Percentiles rank a stretch among this genome's conserved stretches.
phyloP scores from a whole-genome alignment of 1,140 invertebrate species.

The Cydia pomonella region DNA sequence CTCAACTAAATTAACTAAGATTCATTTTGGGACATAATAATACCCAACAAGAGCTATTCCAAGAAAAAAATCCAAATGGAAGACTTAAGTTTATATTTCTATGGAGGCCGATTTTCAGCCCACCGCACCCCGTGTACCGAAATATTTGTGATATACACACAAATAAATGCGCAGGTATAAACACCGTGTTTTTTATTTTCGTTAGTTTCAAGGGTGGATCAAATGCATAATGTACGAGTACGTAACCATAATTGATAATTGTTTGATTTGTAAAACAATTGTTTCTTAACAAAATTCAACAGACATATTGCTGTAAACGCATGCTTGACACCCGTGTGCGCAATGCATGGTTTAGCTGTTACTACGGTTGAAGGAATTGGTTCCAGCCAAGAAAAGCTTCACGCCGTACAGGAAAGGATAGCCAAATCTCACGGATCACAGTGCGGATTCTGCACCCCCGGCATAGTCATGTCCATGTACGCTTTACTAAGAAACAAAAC shows the following conservation, averaged over 20 bases:
- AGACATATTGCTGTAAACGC: constrained; percentile 95
- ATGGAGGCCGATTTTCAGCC: too few species aligned
- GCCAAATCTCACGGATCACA: constrained; percentile 94
- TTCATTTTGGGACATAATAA: too few species aligned
- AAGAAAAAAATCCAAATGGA: too few species aligned
- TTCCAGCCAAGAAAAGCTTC: constrained; percentile 85
- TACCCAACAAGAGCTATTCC: too few species aligned
- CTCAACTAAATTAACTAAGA: too few species aligned
- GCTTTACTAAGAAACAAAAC: constrained; percentile 86
- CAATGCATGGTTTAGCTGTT: constrained; percentile 91
- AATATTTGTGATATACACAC: too few species aligned
- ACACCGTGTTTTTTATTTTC: too few species aligned
- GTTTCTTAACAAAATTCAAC: constrained; percentile 43
- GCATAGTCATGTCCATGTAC: constrained; percentile 98
- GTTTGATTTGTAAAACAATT: constrained; percentile 3
- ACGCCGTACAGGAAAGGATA: constrained; percentile 93
- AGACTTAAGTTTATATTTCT: too few species aligned
- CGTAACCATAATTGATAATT: constrained; percentile 15
- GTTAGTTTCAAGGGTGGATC: too few species aligned
- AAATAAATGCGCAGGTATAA: too few species aligned
- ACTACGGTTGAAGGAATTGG: constrained; percentile 95
- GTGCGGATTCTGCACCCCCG: constrained; percentile 96
- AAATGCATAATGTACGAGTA: too few species aligned
- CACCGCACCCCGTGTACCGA: too few species aligned
- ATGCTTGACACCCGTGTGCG: constrained; percentile 91